phyloP scores from a whole-genome alignment of 2,888 invertebrate species.

The Drosophila barbarae region DNA sequence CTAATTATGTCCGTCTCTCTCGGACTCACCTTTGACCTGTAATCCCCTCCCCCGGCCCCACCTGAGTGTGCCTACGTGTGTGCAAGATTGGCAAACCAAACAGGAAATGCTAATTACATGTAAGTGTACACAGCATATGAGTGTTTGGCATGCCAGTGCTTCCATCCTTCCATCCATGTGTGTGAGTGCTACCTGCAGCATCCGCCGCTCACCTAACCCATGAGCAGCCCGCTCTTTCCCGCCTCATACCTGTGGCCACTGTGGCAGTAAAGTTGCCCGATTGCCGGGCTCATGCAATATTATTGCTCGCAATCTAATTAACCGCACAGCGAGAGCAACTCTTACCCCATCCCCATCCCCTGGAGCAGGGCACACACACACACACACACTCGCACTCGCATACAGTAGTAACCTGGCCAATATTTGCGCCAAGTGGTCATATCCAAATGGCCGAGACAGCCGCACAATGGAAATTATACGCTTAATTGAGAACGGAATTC shows the following conservation, averaged over 20 bases:
- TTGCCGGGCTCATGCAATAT: constrained; percentile 53
- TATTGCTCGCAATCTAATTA: constrained; percentile 69
- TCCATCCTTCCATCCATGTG: neutral
- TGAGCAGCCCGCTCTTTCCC: neutral
- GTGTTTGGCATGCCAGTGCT: constrained; percentile 18
- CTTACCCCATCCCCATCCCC: neutral
- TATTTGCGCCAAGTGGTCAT: constrained; percentile 37
- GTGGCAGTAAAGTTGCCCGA: constrained; percentile 23
- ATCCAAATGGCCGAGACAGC: constrained; percentile 26
- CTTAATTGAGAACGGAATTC: constrained; percentile 66
- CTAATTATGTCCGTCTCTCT: constrained; percentile 33
- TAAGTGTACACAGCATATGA: constrained; percentile 43
- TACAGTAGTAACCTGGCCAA: constrained; percentile 26
- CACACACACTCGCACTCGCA: neutral
- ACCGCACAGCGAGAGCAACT: constrained; percentile 41
- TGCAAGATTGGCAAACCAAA: constrained; percentile 37
- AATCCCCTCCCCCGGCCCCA: neutral
- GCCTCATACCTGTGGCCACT: neutral
- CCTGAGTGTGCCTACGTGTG: neutral
- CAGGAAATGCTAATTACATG: constrained; percentile 69
- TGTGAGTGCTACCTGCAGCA: constrained; percentile 36
- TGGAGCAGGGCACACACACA: no score
- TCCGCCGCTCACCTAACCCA: constrained; percentile 21
- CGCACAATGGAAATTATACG: constrained; percentile 49
- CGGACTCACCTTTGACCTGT: neutral